Evolutionary conservation across 2,888 invertebrate species (phyloP).

Genomic region (Ellobium chinense): DNA sequence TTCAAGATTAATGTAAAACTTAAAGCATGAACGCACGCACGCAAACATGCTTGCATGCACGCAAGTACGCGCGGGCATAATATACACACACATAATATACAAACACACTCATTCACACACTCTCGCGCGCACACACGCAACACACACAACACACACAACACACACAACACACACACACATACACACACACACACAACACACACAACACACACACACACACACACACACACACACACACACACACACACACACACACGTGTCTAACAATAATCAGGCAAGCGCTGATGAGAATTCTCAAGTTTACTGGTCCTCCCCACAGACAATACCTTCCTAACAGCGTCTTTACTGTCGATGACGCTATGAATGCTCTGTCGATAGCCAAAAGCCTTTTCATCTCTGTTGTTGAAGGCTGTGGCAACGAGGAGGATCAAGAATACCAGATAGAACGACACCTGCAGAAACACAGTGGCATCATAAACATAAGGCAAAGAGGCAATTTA

Average conservation of each 20-base stretch:
- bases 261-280: not conserved
- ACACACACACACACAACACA: not conserved
- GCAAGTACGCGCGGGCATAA: not conserved
- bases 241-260: not conserved
- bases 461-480: no score
- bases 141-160: not conserved
- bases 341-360: not conserved
- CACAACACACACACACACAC: not conserved
- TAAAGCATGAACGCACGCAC: no score
- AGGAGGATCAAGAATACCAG: slow-evolving; percentile 6
- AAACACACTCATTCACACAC: not conserved
- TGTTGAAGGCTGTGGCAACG: slow-evolving; percentile 9
- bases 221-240: not conserved
- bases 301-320: no score
- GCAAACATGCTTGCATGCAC: no score
- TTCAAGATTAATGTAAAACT: no score
- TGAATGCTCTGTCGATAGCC: not conserved
- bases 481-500: not conserved
- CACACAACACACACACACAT: not conserved
- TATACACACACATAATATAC: not conserved
- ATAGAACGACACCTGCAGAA: slow-evolving; percentile 27
- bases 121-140: not conserved
- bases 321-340: slow-evolving; percentile 12
- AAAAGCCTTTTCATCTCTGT: slow-evolving; percentile 10
- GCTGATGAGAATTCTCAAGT: no score